Evolutionary conservation across 1,140 invertebrate genomes (phyloP).

Genomic region (Elymnias hypermnestra): DNA sequence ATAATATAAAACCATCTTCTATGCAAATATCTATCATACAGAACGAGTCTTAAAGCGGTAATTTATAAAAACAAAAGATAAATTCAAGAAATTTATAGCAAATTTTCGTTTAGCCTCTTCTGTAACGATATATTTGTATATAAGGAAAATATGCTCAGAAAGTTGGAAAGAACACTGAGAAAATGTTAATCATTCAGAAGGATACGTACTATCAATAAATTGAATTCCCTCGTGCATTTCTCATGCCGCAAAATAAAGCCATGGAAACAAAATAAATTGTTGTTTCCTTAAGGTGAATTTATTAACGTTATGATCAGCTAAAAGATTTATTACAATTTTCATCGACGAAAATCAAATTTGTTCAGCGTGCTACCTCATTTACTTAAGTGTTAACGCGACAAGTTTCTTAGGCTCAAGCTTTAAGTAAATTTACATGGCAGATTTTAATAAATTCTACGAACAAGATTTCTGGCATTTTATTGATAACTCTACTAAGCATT

Average conservation of each 20-base stretch:
- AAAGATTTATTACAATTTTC: constrained; percentile 13
- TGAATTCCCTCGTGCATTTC: constrained; percentile 26
- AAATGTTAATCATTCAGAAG: constrained; percentile 43
- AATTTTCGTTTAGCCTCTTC: too few relatives aligned
- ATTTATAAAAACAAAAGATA: too few relatives aligned
- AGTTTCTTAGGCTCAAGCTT: neutral
- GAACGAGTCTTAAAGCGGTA: too few relatives aligned
- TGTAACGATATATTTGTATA: too few relatives aligned
- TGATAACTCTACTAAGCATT: too few relatives aligned
- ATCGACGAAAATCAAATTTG: neutral
- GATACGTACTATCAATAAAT: constrained; percentile 36
- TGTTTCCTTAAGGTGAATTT: constrained; percentile 39
- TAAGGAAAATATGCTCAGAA: constrained; percentile 25
- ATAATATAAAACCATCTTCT: too few relatives aligned
- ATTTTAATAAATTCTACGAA: too few relatives aligned
- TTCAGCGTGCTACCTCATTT: neutral
- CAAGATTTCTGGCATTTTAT: too few relatives aligned
- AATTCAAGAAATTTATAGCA: too few relatives aligned
- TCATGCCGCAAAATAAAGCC: constrained; percentile 29
- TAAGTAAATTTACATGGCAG: neutral
- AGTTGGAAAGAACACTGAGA: constrained; percentile 28
- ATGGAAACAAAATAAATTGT: constrained; percentile 36
- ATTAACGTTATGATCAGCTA: constrained; percentile 24
- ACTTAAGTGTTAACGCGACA: neutral
- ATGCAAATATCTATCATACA: too few relatives aligned